Evolutionary conservation across 2,113 vertebrate genomes (phyloP), one percentile per base, ranked within the genome.

Genomic region (Mesembrinibis cayennensis): DNA sequence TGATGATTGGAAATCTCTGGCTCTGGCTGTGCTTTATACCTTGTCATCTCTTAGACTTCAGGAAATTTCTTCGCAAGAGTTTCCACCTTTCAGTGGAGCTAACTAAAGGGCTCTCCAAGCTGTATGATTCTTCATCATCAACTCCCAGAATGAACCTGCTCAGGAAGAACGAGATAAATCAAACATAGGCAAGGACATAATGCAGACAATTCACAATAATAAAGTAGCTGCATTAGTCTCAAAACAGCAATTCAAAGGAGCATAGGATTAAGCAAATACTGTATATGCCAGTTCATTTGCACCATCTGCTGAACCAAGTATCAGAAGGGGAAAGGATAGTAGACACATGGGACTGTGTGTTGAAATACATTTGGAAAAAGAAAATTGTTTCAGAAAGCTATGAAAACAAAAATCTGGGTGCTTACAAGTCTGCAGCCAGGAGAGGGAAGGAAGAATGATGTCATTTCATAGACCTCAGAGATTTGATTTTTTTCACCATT

Each of bases 381-480:
- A 74, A 92, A 95, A 84, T 92, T 69, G 67, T 82, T 97, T 93
- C 91, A 90, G 81, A 92, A 93, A 93, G 59, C 59, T 90, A 79
- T 82, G 95, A 93, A 95, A 95, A 86, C 91, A 91, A 93, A 96
- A 96, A 96, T 89, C 79, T 96, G 65, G 69, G 66, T 93, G 89
- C 91, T 95, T 90, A 85, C 23, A 80, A 95, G 53, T 70, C 67
- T 90, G 66, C 53, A 76, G 63, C 44, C 73, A 83, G 56, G 52
- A 78, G 45, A 83, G 50, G 38, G 42, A 81, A 87, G 45, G 73
- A 95, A 87, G 66, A 90, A 86, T 89, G 17, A 83, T 88, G 83
- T 81, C 6, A 8, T 72, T 95, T 81, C 65, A 30, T 47, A 86
- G 77, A 69, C 49, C 65, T 93, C 49, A 69, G 87, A 89, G 67